Evolutionary conservation across 2,113 vertebrate species (phyloP), one percentile per base, ranked within the genome.

Genomic region (Bujurquina vittata): DNA sequence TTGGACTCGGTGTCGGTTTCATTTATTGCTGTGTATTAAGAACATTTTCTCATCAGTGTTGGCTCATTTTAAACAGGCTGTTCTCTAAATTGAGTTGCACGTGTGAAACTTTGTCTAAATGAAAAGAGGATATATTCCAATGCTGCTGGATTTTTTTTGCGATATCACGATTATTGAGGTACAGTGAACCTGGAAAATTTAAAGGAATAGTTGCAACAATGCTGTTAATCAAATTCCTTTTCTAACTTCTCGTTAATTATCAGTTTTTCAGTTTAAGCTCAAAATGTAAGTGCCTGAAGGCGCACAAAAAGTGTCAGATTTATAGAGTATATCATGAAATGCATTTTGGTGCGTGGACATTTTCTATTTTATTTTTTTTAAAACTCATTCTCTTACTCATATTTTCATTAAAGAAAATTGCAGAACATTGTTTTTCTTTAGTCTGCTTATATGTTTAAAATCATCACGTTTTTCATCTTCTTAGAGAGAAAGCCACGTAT

Each of bases 401-500:
- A 67, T 49, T 49, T 17, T 17, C 14, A 49, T 5, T 17, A 6
- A 49, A 49, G 46, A 17, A 49, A 49, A 5, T 17, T 67, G 37
- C 8, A 17, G 62, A 65, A 57, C 22, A 26, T 7, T 20, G 22
- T 58, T 23, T 26, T 57, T 57, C 22, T 57, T 57, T 61, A 33
- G 35, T 46, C 37, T 40, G 9, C 10, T 40, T 10, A 40, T 3
- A 40, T 26, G 22, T 43, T 49, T 69, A 49, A 69, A 20, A 1
- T 26, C 40, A 1, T 15, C 3, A 69, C 5, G 31, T 7, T 67
- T 15, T 69, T 69, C 18, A 17, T 69, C 40, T 49, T 49, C 23
- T 20, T 49, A 17, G 49, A 18, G 40, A 69, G 14, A 69, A 4
- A 8, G 3, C 29, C 0, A 0, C 7, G 40, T 10, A 46, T 0